phyloP scores from a whole-genome alignment of 2,113 vertebrate species.

The Campylomormyrus tamandua region DNA sequence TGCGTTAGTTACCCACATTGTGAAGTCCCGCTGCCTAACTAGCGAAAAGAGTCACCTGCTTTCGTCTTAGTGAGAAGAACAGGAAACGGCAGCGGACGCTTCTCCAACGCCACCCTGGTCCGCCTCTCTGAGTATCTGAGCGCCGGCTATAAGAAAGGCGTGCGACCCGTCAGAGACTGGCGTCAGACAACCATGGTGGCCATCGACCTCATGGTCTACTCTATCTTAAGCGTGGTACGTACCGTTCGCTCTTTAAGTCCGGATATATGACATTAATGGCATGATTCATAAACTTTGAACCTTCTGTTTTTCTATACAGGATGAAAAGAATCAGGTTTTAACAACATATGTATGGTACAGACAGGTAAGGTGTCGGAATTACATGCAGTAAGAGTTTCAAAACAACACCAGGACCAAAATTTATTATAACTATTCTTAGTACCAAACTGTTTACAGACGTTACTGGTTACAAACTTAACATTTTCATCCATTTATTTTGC shows the following conservation, averaged over 20 bases:
- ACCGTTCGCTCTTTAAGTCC: not conserved
- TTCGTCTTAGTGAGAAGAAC: conserved; percentile 46
- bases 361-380: conserved; percentile 64
- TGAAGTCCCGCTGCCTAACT: not conserved
- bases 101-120: conserved; percentile 63
- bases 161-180: conserved; percentile 85
- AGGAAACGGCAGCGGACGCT: conserved; percentile 20
- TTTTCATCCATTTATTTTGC: not conserved
- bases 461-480: not conserved
- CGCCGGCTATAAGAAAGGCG: conserved; percentile 73
- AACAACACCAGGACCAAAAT: not conserved
- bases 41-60: not conserved
- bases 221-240: conserved; percentile 90
- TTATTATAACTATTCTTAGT: not conserved
- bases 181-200: conserved; percentile 72
- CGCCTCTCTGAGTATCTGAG: conserved; percentile 70
- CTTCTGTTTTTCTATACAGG: conserved; percentile 54
- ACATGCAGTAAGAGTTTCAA: not conserved
- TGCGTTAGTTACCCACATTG: not conserved
- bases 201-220: conserved; percentile 92
- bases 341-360: conserved; percentile 97
- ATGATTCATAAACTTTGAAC: not conserved
- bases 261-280: not conserved
- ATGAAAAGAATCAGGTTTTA: conserved; percentile 96
- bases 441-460: not conserved